Percentiles rank a stretch among this genome's conserved stretches.
These are phyloP conservation scores for Drosophila mayri DNA, from an alignment of 1,140 invertebrate species.

Conservation along the genomic window DNA sequence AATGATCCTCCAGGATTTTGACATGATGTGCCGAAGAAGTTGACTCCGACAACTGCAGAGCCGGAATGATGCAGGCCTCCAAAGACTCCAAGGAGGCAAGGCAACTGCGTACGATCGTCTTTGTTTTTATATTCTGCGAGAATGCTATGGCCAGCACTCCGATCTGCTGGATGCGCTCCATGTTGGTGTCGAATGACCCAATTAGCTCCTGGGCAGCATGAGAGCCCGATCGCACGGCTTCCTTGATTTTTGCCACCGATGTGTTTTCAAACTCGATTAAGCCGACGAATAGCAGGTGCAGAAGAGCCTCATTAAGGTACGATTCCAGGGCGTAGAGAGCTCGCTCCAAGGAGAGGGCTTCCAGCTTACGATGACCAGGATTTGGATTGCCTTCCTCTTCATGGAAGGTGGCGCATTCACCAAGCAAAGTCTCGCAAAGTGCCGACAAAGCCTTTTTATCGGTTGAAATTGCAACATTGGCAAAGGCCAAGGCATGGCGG, in stretches of 20 bases:
- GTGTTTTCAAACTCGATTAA: constrained; percentile 57
- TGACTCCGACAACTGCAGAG: too few relatives aligned
- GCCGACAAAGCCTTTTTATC: constrained; percentile 71
- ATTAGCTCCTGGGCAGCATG: constrained; percentile 48
- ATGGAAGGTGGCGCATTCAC: constrained; percentile 62
- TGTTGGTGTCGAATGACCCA: constrained; percentile 66
- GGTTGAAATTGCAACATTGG: constrained; percentile 65
- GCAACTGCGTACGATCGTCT: constrained; percentile 72
- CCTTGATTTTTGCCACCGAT: constrained; percentile 49
- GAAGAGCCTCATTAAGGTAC: constrained; percentile 70
- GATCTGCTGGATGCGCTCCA: constrained; percentile 78
- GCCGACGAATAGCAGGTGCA: constrained; percentile 65
- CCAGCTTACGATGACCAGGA: constrained; percentile 63
- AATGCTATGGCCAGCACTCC: constrained; percentile 78
- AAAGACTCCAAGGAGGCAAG: constrained; percentile 76
- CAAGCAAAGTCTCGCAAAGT: constrained; percentile 71
- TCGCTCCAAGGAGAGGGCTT: constrained; percentile 64
- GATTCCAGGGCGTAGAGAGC: constrained; percentile 67
- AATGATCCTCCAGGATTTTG: constrained; percentile 69
- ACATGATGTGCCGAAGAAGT: constrained; percentile 36
- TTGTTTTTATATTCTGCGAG: constrained; percentile 67
- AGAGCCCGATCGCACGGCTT: constrained; percentile 18
- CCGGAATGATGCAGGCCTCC: constrained; percentile 58
- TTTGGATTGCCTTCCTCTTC: constrained; percentile 40
- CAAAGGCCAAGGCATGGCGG: constrained; percentile 76